phyloP scores from a whole-genome alignment of 2,888 invertebrate genomes.

The Lasius fuliginosus region DNA sequence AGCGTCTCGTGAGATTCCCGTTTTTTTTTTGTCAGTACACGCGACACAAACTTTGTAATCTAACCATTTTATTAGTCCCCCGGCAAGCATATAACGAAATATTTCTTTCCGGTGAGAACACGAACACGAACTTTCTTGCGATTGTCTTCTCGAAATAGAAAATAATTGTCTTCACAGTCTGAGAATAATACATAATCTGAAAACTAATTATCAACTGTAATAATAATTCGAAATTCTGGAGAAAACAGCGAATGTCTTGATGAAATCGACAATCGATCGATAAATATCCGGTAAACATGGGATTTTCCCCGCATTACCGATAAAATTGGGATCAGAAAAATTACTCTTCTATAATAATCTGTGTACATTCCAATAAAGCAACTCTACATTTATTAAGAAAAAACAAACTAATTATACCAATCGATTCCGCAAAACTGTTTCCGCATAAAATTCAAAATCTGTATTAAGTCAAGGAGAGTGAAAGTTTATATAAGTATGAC shows the following conservation, averaged over 20 bases:
- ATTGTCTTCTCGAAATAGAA: neutral
- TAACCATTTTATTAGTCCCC: slow-evolving; percentile 9
- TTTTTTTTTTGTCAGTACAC: slow-evolving; percentile 8
- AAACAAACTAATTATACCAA: neutral
- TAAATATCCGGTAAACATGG: neutral
- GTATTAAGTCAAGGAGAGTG: neutral
- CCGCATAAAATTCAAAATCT: neutral
- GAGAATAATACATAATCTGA: neutral
- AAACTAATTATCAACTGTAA: neutral
- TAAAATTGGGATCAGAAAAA: neutral
- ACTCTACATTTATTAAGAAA: neutral
- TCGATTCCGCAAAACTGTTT: neutral
- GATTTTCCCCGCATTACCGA: neutral
- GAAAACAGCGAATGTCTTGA: neutral
- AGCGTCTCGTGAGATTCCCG: neutral
- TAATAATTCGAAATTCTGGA: neutral
- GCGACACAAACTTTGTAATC: neutral
- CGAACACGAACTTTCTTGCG: neutral
- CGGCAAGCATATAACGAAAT: neutral
- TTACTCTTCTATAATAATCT: neutral
- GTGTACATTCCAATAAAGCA: neutral
- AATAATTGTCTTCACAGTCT: neutral
- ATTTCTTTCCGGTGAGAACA: neutral
- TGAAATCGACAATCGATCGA: neutral
- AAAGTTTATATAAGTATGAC: neutral